A percentile compares a stretch with the other conserved stretches of the same genome.
These are phyloP conservation scores for Labeo catla DNA, from an alignment of 2,113 vertebrate genomes.

Conservation along the genomic window DNA sequence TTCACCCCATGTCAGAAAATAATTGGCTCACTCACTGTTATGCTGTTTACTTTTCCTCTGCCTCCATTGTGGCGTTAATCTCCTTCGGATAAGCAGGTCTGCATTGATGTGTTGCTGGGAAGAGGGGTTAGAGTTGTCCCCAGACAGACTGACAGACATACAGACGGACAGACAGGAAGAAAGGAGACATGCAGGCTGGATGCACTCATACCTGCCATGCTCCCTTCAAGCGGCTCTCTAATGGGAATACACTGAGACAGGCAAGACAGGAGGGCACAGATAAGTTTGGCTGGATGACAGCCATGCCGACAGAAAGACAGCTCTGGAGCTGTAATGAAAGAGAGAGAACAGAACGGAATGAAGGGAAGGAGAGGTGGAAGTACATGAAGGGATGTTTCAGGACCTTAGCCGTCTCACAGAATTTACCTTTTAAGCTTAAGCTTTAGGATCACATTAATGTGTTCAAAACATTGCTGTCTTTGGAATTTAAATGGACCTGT, in stretches of 20 bases:
- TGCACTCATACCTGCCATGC: constrained; percentile 54
- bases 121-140: constrained; percentile 8
- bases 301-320: constrained; percentile 51
- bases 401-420: constrained; percentile 9
- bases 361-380: constrained; percentile 21
- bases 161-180: constrained; percentile 6
- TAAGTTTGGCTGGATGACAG: constrained; percentile 58
- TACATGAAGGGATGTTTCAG: constrained; percentile 39
- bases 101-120: constrained; percentile 11
- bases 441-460: constrained; percentile 23
- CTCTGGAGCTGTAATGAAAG: constrained; percentile 40
- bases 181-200: constrained; percentile 41
- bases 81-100: constrained; percentile 22
- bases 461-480: constrained; percentile 24
- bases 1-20: constrained; percentile 57
- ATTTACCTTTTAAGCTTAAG: constrained; percentile 8
- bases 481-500: background rate
- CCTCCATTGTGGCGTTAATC: constrained; percentile 32
- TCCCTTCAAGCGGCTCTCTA: constrained; percentile 54
- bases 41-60: constrained; percentile 47
- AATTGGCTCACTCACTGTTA: constrained; percentile 51
- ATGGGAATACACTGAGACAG: constrained; percentile 59
- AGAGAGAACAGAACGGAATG: background rate
- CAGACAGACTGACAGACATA: constrained; percentile 23
- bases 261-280: constrained; percentile 58